Evolutionary conservation across 2,113 vertebrate species (phyloP).

Genomic region (Rafetus swinhoei): DNA sequence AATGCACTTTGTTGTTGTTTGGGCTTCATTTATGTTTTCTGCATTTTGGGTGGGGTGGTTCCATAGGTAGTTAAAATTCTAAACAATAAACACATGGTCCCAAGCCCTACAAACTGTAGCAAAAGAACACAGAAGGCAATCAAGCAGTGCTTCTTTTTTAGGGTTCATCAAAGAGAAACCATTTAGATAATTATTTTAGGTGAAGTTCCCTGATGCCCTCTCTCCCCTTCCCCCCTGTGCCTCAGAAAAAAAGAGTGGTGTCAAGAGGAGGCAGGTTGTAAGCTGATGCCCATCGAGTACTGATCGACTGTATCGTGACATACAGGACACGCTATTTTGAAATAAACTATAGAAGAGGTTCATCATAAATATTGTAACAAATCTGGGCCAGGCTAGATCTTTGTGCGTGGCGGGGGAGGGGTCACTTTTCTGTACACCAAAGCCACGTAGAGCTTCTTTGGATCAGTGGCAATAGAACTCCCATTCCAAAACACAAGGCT

Average conservation of each 20-base stretch:
- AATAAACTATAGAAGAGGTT: too few relatives aligned
- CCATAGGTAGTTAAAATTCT: background rate
- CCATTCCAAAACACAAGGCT: background rate
- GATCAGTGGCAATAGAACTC: background rate
- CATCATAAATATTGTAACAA: too few relatives aligned
- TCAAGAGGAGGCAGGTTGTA: background rate
- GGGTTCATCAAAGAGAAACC: background rate
- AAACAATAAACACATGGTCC: background rate
- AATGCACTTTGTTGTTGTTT: fast-evolving
- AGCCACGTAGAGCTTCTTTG: background rate
- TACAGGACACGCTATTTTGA: too few relatives aligned
- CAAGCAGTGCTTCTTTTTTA: background rate
- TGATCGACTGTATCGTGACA: background rate
- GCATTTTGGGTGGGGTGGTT: background rate
- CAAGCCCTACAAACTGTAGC: background rate
- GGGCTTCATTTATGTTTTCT: background rate
- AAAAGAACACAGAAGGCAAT: background rate
- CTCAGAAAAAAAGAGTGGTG: too few relatives aligned
- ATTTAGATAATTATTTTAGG: background rate
- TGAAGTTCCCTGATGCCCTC: too few relatives aligned
- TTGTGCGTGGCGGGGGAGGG: background rate
- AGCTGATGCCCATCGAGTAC: background rate
- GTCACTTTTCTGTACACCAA: background rate
- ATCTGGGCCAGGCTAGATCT: background rate
- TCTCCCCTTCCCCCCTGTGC: background rate